Percentiles rank a stretch among this genome's conserved stretches.
Conservation (phyloP, 2,888 invertebrate species). For the Urechis unicinctus region DNA sequence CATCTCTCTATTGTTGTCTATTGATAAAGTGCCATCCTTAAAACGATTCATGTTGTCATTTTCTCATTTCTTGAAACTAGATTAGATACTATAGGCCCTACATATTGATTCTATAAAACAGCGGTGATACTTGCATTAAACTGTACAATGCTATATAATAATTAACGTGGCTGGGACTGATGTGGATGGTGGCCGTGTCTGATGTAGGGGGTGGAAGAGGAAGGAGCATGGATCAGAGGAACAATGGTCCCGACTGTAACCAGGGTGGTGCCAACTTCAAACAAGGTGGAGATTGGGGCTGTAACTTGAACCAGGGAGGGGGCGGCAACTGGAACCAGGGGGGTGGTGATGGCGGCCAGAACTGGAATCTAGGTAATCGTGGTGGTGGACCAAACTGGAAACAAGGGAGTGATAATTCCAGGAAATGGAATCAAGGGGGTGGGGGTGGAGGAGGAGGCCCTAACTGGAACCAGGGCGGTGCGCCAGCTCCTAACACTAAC, state of each 20-base stretch:
- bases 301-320: slow-evolving; percentile 29
- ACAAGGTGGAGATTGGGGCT: slow-evolving; percentile 19
- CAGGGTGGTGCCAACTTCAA: slow-evolving; percentile 1
- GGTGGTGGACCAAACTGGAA: slow-evolving; percentile 9
- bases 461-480: slow-evolving; percentile 16
- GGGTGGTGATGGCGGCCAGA: slow-evolving; percentile 19
- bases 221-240: background rate
- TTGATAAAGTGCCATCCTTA: too few relatives aligned
- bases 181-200: too few relatives aligned
- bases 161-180: too few relatives aligned
- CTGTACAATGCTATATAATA: background rate
- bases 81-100: too few relatives aligned
- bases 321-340: slow-evolving; percentile 11
- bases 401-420: background rate
- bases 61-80: too few relatives aligned
- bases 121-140: too few relatives aligned
- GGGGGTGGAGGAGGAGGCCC: slow-evolving; percentile 13
- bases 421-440: background rate
- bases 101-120: too few relatives aligned
- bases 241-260: background rate
- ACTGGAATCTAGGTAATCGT: slow-evolving; percentile 4
- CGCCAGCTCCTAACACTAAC: slow-evolving; percentile 19
- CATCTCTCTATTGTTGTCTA: too few relatives aligned
- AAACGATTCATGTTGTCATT: too few relatives aligned
- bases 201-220: background rate